phyloP scores from a whole-genome alignment of 2,888 invertebrate genomes.

The Spicauda simplicius region DNA sequence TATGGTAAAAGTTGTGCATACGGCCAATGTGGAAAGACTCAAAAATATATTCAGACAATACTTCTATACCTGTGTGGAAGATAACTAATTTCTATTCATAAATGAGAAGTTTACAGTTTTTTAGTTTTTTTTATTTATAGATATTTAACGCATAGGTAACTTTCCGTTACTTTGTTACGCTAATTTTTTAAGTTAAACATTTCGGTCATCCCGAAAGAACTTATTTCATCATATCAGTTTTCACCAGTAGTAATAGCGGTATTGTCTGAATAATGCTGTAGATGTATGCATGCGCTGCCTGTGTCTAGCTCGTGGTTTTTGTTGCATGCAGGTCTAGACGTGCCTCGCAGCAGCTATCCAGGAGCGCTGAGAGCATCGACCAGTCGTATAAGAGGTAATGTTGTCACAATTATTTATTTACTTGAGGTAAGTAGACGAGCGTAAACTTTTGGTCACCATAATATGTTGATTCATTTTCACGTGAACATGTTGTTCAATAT shows the following conservation, averaged over 20 bases:
- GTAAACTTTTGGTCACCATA: conserved; percentile 9
- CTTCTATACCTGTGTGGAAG: background rate
- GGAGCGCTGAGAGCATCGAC: conserved; percentile 87
- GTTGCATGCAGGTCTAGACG: conserved; percentile 92
- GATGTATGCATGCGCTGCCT: conserved; percentile 71
- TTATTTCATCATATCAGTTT: too few relatives aligned
- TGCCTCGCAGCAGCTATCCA: conserved; percentile 92
- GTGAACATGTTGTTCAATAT: too few relatives aligned
- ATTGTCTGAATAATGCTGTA: conserved; percentile 42
- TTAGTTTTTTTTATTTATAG: background rate
- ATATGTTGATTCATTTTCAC: too few relatives aligned
- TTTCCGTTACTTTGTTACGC: background rate
- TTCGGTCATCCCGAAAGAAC: too few relatives aligned
- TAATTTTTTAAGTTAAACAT: too few relatives aligned
- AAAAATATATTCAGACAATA: conserved; percentile 28
- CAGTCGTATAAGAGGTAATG: conserved; percentile 85
- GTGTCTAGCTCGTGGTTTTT: conserved; percentile 81
- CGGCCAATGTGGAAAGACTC: conserved; percentile 22
- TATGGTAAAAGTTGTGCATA: background rate
- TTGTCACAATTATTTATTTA: conserved; percentile 22
- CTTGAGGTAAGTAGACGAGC: conserved; percentile 4
- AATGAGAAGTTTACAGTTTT: background rate
- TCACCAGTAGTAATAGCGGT: background rate
- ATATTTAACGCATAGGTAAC: background rate
- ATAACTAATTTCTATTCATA: background rate